Evolutionary conservation across 1,140 invertebrate genomes (phyloP).

Genomic region (Teleopsis dalmanni): DNA sequence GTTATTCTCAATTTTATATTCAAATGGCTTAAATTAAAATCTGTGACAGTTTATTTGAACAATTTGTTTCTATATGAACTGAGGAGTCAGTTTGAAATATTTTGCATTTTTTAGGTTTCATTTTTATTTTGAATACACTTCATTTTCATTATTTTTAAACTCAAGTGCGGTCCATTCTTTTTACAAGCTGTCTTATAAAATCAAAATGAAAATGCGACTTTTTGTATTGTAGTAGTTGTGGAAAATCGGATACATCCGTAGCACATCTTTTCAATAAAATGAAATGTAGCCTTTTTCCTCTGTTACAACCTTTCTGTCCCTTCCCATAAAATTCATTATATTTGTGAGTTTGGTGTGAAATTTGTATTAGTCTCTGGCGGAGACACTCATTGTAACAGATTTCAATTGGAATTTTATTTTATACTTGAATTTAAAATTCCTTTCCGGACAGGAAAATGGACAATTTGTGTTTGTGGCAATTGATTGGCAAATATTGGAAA

Average conservation of each 20-base stretch:
- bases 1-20: constrained; percentile 8
- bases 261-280: not conserved
- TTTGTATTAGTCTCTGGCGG: constrained; percentile 1
- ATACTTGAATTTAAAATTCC: constrained; percentile 44
- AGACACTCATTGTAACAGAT: constrained; percentile 31
- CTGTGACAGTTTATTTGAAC: constrained; percentile 20
- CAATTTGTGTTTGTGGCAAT: constrained; percentile 44
- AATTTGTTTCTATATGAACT: too few relatives aligned
- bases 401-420: constrained; percentile 44
- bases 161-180: constrained; percentile 24
- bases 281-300: not conserved
- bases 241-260: constrained; percentile 6
- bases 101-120: constrained; percentile 15
- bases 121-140: constrained; percentile 23
- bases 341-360: constrained; percentile 6
- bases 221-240: not conserved
- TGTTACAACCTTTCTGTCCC: too few relatives aligned
- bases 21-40: constrained; percentile 19
- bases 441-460: constrained; percentile 42
- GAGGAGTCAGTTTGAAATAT: too few relatives aligned
- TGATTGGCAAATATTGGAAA: constrained; percentile 41
- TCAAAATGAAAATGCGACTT: constrained; percentile 10
- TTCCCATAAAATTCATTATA: too few relatives aligned
- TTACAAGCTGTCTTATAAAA: constrained; percentile 13
- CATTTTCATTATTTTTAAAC: constrained; percentile 31